Base-by-base conservation (phyloP, 2,797 vertebrate species). In the Sciaenops ocellatus region DNA sequence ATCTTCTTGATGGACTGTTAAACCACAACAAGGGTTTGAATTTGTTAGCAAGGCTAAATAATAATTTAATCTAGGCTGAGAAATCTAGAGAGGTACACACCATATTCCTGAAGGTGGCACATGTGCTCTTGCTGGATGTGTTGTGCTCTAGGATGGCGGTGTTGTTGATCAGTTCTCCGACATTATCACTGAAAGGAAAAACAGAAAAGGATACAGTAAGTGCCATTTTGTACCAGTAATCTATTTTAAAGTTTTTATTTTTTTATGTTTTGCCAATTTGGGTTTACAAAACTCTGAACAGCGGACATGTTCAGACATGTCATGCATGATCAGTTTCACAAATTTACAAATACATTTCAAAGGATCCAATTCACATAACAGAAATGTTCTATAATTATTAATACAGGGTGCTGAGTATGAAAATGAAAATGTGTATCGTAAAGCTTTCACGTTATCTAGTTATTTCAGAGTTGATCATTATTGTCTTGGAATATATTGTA, bases 71-170 rank as follows among this genome's bases (percentile, higher is more conserved):
- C 2, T 0, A 17, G 28, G 28, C 26, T 41, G 38, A 41, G 22
- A 11, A 79, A 57, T 54, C 13, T 2, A 41, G 1, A 60, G 34
- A 1, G 0, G 34, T 24, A 87, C 95, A 73, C 83, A 99, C 98
- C 97, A 99, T 97, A 1, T 98, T 99, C 90, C 97, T 97, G 93
- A 99, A 99, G 79, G 95, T 95, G 71, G 97, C 97, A 0, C 96
- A 97, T 44, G 97, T 97, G 89, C 93, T 96, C 87, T 95, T 97
- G 9, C 89, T 97, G 50, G 95, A 56, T 34, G 95, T 87, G 89
- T 96, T 98, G 93, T 96, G 97, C 87, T 99, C 98, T 51, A 99
- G 91, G 30, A 97, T 92, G 62, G 97, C 96, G 0, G 92, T 93
- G 48, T 97, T 97, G 92, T 98, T 99, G 90, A 97, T 93, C 76